A percentile compares a stretch with the other conserved stretches of the same genome.
phyloP scores from a whole-genome alignment of 35 echinoderm and acorn worm species.

The Eucidaris tribuloides region DNA sequence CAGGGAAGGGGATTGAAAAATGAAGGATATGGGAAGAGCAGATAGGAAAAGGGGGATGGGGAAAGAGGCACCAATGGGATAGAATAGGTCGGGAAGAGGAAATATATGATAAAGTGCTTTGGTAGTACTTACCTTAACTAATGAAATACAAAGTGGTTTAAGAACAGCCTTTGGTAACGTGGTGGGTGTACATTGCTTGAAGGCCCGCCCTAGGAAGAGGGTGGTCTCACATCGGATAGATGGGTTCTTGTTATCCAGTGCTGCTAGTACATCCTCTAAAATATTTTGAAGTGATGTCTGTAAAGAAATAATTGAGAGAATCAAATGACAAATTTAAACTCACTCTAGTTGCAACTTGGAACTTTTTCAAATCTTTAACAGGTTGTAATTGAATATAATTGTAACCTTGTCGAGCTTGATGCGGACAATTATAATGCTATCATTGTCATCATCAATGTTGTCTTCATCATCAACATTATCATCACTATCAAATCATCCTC shows the following conservation, averaged over 20 bases:
- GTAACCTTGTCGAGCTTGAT: background rate
- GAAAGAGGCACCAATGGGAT: background rate
- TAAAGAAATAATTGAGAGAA: background rate
- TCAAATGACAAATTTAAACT: background rate
- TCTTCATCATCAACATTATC: no score
- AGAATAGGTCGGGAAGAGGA: background rate
- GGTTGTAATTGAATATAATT: background rate
- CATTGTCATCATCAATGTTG: no score
- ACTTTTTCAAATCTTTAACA: background rate
- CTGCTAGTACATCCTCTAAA: constrained; percentile 77
- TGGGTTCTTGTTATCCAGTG: constrained; percentile 93
- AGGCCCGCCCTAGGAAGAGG: constrained; percentile 66
- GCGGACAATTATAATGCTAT: no score
- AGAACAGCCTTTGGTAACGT: constrained; percentile 79
- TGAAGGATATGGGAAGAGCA: no score
- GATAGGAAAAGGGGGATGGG: background rate
- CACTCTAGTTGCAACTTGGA: background rate
- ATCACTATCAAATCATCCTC: no score
- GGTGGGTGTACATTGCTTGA: constrained; percentile 53
- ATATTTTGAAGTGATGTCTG: constrained; percentile 87
- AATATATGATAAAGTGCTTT: background rate
- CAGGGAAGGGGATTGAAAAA: no score
- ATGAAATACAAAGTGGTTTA: constrained; percentile 73
- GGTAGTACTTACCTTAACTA: constrained; percentile 68
- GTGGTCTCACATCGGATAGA: constrained; percentile 79